Evolutionary conservation across 2,113 vertebrate genomes (phyloP).

Genomic region (Leuciscus idus): DNA sequence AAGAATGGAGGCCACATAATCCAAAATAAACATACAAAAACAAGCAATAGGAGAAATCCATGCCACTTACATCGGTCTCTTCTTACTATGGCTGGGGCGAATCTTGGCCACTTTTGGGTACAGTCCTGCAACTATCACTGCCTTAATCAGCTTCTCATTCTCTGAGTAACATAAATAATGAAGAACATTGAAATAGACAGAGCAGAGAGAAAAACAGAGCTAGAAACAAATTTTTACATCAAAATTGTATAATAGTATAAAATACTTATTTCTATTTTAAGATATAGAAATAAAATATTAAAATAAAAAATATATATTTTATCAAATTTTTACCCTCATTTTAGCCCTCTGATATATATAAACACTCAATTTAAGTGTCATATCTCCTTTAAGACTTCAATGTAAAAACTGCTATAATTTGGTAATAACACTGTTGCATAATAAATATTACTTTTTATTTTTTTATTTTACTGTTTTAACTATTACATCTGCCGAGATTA

Average conservation of each 20-base stretch:
- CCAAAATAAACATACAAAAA: neutral
- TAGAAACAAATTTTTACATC: too few relatives aligned
- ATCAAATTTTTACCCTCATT: neutral
- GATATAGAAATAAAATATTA: neutral
- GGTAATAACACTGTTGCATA: too few relatives aligned
- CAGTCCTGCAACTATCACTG: conserved; percentile 94
- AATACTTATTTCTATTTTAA: too few relatives aligned
- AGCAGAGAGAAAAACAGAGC: too few relatives aligned
- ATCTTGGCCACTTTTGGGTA: conserved; percentile 99
- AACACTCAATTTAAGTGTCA: neutral
- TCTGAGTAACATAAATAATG: conserved; percentile 71
- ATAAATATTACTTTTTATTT: too few relatives aligned
- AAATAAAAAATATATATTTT: neutral
- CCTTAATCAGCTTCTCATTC: conserved; percentile 97
- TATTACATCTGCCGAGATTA: neutral
- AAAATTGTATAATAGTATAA: too few relatives aligned
- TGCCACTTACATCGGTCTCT: conserved; percentile 87
- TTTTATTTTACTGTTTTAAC: neutral
- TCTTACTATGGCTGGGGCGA: conserved; percentile 86
- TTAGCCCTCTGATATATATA: neutral
- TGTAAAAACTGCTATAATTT: too few relatives aligned
- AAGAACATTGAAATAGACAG: neutral
- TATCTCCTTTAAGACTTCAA: too few relatives aligned
- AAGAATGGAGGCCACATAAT: neutral
- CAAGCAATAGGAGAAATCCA: neutral